Percentiles rank a stretch among this genome's conserved stretches.
Evolutionary conservation across 2,113 vertebrate genomes (phyloP).

Genomic region (Atherinomorus stipes): DNA sequence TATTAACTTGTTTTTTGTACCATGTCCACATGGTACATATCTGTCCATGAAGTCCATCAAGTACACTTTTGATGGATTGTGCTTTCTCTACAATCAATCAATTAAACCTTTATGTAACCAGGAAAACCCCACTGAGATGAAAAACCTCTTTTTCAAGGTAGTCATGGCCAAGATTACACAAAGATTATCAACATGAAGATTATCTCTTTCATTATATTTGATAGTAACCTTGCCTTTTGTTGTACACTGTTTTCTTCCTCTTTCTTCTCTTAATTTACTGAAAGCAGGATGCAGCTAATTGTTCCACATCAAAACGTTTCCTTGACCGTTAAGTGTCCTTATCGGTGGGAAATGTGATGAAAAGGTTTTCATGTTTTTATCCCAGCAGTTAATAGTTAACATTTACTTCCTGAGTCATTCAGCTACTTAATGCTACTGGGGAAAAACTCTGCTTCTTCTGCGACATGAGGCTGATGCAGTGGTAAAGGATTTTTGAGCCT

Average conservation of each 20-base stretch:
- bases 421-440: too few species aligned
- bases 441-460: background rate
- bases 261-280: conserved; percentile 22
- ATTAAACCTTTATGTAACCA: too few species aligned
- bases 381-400: background rate
- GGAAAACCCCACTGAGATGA: too few species aligned
- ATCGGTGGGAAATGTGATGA: conserved; percentile 11
- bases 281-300: conserved; percentile 54
- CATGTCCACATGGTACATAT: background rate
- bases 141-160: too few species aligned
- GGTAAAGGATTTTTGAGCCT: conserved; percentile 15
- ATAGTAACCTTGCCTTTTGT: conserved; percentile 19
- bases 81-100: too few species aligned
- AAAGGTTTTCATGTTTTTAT: background rate
- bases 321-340: conserved; percentile 39
- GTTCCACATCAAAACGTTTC: conserved; percentile 53
- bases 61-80: too few species aligned
- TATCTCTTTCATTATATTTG: background rate
- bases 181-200: background rate
- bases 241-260: conserved; percentile 11
- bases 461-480: background rate
- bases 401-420: too few species aligned
- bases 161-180: too few species aligned
- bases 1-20: too few species aligned
- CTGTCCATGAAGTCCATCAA: too few species aligned